These are phyloP conservation scores for Microcebus murinus DNA, from an alignment of 2,113 vertebrate genomes.

Conservation along the genomic window DNA sequence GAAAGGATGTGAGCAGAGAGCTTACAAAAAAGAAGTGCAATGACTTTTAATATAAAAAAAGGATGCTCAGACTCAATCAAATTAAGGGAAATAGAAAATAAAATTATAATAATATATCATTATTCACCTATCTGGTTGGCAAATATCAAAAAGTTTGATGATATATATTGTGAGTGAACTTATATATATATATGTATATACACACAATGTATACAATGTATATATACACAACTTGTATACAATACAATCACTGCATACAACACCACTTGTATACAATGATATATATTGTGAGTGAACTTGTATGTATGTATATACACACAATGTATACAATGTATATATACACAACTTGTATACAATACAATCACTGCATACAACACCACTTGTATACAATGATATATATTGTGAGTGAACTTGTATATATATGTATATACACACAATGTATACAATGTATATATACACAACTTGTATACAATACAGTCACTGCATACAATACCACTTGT, in stretches of 20 bases:
- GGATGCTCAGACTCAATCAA: background rate
- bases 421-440: too few relatives aligned
- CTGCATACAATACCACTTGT: too few relatives aligned
- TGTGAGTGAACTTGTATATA: background rate
- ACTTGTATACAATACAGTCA: too few relatives aligned
- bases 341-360: too few relatives aligned
- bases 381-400: background rate
- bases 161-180: background rate
- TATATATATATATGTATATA: background rate
- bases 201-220: too few relatives aligned
- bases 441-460: too few relatives aligned
- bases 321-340: too few relatives aligned
- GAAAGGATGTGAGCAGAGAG: background rate
- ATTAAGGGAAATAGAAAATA: conserved; percentile 59
- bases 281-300: background rate
- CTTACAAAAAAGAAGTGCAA: conserved; percentile 9
- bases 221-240: too few relatives aligned
- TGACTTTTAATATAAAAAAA: conserved; percentile 33
- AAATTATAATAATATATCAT: conserved; percentile 16
- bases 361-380: too few relatives aligned
- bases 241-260: too few relatives aligned
- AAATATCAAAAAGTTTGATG: conserved; percentile 42
- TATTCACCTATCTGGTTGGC: conserved; percentile 36
- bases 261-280: background rate
- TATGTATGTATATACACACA: background rate